Evolutionary conservation across 2,888 invertebrate species (phyloP).

Genomic region (Ctena decussata): DNA sequence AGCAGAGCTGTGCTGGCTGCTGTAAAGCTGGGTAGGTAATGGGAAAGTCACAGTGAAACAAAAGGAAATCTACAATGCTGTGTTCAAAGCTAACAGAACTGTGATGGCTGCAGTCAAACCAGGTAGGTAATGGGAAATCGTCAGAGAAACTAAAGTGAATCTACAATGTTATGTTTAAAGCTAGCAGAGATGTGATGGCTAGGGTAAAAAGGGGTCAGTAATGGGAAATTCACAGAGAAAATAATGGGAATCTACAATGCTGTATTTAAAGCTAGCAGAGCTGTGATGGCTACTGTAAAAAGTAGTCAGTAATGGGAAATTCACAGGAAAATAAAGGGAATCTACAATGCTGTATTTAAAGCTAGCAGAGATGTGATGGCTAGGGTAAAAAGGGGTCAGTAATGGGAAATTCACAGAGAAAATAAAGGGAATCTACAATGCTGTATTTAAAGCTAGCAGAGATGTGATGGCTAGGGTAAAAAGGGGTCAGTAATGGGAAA

Average conservation of each 20-base stretch:
- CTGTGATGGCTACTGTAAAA: constrained; percentile 93
- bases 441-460: constrained; percentile 94
- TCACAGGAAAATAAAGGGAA: constrained; percentile 94
- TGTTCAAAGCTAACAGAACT: too few species aligned
- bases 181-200: constrained; percentile 94
- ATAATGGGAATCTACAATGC: constrained; percentile 93
- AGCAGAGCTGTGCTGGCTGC: too few species aligned
- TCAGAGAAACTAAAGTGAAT: constrained; percentile 95
- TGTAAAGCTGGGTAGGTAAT: too few species aligned
- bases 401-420: constrained; percentile 97
- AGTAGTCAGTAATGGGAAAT: constrained; percentile 98
- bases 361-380: constrained; percentile 94
- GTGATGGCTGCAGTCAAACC: too few species aligned
- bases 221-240: constrained; percentile 96
- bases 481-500: constrained; percentile 94
- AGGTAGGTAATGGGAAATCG: constrained; percentile 95
- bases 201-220: constrained; percentile 94
- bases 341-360: constrained; percentile 95
- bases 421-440: constrained; percentile 95
- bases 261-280: constrained; percentile 94
- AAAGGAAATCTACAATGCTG: too few species aligned
- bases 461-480: constrained; percentile 94
- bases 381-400: constrained; percentile 91
- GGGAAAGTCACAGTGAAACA: too few species aligned
- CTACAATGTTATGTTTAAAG: constrained; percentile 94